Base-by-base conservation (phyloP, 2,888 invertebrate species). In the Drosophila quinaria region DNA sequence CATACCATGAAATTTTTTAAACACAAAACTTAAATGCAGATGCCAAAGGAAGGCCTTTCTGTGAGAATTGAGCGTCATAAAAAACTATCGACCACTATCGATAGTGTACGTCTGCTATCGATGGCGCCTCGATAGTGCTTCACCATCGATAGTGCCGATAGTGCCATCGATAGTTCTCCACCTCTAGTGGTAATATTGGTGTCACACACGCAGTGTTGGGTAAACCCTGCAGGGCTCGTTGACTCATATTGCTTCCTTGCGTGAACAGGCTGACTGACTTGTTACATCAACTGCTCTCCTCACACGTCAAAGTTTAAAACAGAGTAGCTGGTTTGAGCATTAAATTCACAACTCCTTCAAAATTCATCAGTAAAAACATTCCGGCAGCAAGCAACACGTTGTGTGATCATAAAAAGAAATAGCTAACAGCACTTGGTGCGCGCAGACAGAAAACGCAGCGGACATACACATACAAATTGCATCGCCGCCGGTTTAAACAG, bases 361-460 rank as follows among this genome's bases (percentile, higher is more conserved):
- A 84, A 87, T 87, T 84, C 54, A 31, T 67, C 73, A 84, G 87
- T 81, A 62, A 68, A 68, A 73, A 71, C 62, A 74, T 75, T 81
- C 87, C 85, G 87, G 87, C 87, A 84, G 87, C 81, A 62, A 73
- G 78, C 78, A 67, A 75, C 78, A 75, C 81, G 72, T 81, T 68
- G 78, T 80, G 87, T 74, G 81, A 51, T 65, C 46, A 59, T 61
- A 50, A 58, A 68, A 63, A 65, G 61, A 68, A 52, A 60, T 56
- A 76, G 62, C 65, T 47, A 64, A 77, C 68, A 64, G 62, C 70
- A 67, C 67, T 63, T 42, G 39, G 52, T 71, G 75, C 63, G 75
- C 49, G 47, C 50, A 70, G 64, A 51, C 54, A 62, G 54, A 55
- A 59, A 69, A 59, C 60, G 47, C 68, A 58, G 72, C 54, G 72